phyloP scores from a whole-genome alignment of 2,113 vertebrate species.

The Dasyornis broadbenti region DNA sequence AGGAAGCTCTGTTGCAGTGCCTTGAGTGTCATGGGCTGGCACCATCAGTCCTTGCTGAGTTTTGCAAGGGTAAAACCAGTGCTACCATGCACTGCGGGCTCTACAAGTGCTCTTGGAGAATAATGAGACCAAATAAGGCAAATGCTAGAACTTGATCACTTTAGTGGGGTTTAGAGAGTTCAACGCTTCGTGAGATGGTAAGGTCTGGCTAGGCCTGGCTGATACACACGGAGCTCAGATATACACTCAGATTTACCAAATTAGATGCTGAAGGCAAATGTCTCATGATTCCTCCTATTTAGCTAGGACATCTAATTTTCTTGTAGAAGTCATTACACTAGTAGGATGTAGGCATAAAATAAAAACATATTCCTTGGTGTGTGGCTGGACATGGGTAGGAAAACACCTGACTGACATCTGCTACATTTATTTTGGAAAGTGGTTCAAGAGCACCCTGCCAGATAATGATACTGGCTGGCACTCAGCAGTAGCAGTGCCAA shows the following conservation, averaged over 20 bases:
- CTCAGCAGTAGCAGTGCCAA: background rate
- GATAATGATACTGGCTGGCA: background rate
- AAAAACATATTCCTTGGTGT: background rate
- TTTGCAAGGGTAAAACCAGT: background rate
- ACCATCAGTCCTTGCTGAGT: background rate
- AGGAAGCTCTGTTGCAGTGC: background rate
- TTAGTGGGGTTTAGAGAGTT: background rate
- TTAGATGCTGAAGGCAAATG: background rate
- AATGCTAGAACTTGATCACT: background rate
- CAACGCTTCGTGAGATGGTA: background rate
- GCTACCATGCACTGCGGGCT: background rate
- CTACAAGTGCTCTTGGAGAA: background rate
- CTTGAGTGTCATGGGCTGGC: background rate
- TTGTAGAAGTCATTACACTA: background rate
- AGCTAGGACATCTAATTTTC: background rate
- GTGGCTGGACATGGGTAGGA: background rate
- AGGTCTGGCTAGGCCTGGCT: background rate
- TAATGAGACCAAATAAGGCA: background rate
- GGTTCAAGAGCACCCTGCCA: background rate
- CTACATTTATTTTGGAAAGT: constrained; percentile 14
- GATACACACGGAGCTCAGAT: background rate
- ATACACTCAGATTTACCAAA: background rate
- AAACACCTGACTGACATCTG: background rate
- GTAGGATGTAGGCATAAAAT: background rate
- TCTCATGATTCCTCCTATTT: background rate